Conservation (phyloP, 2,113 vertebrate species). For the Sander vitreus region DNA sequence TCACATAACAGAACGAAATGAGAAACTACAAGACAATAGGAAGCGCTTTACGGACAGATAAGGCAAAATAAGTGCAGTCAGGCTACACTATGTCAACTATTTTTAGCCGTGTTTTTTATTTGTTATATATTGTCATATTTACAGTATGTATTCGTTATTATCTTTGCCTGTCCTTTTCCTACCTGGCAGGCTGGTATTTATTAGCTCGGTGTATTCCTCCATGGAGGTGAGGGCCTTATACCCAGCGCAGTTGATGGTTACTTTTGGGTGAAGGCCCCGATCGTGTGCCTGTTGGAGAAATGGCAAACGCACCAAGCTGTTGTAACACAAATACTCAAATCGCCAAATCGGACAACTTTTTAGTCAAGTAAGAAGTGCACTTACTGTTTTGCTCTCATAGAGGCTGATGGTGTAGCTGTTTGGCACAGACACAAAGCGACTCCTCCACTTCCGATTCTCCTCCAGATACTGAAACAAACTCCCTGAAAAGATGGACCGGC, state of each 20-base stretch:
- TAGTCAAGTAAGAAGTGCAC: slow-evolving; percentile 10
- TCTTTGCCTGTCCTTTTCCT: neutral
- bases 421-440: slow-evolving; percentile 90
- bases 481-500: slow-evolving; percentile 93
- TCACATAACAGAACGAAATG: neutral
- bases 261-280: slow-evolving; percentile 86
- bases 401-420: slow-evolving; percentile 90
- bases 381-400: slow-evolving; percentile 91
- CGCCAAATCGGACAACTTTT: neutral
- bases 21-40: neutral
- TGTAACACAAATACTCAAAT: neutral
- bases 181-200: slow-evolving; percentile 92
- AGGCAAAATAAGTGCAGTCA: neutral
- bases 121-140: neutral
- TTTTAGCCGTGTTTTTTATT: neutral
- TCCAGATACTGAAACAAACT: slow-evolving; percentile 94
- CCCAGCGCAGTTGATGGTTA: slow-evolving; percentile 91
- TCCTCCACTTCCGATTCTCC: slow-evolving; percentile 95
- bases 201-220: slow-evolving; percentile 92
- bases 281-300: slow-evolving; percentile 87
- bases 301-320: neutral
- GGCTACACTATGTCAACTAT: too few relatives aligned
- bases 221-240: slow-evolving; percentile 92
- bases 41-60: neutral
- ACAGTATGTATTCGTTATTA: neutral